A percentile compares a stretch with the other conserved stretches of the same genome.
phyloP scores from a whole-genome alignment of 2,113 vertebrate species.

The Mixornis gularis region DNA sequence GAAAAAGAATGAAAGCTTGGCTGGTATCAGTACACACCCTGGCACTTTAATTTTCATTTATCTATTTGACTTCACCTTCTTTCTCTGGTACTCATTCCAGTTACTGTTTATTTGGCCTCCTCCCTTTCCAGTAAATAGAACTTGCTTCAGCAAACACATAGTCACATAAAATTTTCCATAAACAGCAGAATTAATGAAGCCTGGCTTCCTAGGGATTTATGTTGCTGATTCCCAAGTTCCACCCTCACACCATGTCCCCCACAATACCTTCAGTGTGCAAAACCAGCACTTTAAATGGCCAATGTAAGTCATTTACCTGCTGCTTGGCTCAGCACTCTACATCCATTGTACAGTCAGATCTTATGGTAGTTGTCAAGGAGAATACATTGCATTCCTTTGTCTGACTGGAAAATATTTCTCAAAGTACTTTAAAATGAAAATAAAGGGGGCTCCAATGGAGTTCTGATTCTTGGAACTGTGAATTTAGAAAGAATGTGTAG shows the following conservation, averaged over 20 bases:
- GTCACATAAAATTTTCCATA: background rate
- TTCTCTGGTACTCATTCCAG: background rate
- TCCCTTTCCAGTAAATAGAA: background rate
- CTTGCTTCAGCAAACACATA: background rate
- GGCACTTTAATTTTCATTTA: background rate
- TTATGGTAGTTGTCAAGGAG: background rate
- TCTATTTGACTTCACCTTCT: background rate
- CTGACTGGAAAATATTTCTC: background rate
- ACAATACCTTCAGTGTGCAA: accelerated
- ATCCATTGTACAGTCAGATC: background rate
- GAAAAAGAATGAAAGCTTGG: background rate
- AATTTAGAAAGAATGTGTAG: background rate
- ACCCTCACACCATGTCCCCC: background rate
- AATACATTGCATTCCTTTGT: background rate
- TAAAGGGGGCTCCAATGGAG: background rate
- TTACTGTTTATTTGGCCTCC: background rate
- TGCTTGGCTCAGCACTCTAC: background rate
- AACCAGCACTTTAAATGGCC: background rate
- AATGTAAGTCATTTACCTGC: background rate
- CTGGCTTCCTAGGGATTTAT: background rate
- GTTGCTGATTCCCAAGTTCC: background rate
- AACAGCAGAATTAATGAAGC: background rate
- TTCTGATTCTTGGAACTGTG: background rate
- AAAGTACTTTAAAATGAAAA: background rate
- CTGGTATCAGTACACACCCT: background rate